phyloP scores from a whole-genome alignment of 53 echinoderm and acorn worm species.

The Apostichopus leukothele region DNA sequence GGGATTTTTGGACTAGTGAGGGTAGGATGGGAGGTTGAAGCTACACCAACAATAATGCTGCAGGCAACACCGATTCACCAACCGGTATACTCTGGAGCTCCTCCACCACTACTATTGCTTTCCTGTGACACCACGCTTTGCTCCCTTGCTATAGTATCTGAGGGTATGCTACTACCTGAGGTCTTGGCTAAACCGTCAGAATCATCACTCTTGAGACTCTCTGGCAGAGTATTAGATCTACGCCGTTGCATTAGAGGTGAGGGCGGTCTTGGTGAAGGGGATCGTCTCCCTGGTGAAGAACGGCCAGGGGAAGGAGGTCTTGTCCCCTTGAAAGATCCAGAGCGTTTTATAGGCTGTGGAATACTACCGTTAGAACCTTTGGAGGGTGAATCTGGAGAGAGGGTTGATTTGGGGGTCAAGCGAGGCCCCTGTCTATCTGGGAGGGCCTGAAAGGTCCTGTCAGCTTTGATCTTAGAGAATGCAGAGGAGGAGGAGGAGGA shows the following conservation, averaged over 20 bases:
- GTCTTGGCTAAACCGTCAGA: constrained; percentile 36
- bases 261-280: constrained; percentile 38
- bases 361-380: constrained; percentile 16
- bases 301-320: constrained; percentile 28
- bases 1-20: not conserved
- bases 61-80: constrained; percentile 60
- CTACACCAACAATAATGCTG: not conserved
- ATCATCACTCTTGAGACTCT: constrained; percentile 47
- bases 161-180: constrained; percentile 11
- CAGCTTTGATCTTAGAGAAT: constrained; percentile 43
- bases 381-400: constrained; percentile 39
- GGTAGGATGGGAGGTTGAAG: not conserved
- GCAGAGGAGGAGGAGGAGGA: constrained; percentile 37
- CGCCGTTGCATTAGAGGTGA: constrained; percentile 58
- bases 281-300: constrained; percentile 38
- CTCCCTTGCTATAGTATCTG: constrained; percentile 50
- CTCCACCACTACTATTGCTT: constrained; percentile 70
- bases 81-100: constrained; percentile 78
- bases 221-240: constrained; percentile 62
- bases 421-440: constrained; percentile 35
- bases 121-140: constrained; percentile 75
- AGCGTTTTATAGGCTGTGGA: constrained; percentile 37
- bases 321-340: constrained; percentile 42
- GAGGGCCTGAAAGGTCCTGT: constrained; percentile 21
- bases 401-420: constrained; percentile 36